Evolutionary conservation across 2,797 vertebrate genomes (phyloP), one percentile per base, ranked within the genome.

Genomic region (Epinephelus malabaricus): DNA sequence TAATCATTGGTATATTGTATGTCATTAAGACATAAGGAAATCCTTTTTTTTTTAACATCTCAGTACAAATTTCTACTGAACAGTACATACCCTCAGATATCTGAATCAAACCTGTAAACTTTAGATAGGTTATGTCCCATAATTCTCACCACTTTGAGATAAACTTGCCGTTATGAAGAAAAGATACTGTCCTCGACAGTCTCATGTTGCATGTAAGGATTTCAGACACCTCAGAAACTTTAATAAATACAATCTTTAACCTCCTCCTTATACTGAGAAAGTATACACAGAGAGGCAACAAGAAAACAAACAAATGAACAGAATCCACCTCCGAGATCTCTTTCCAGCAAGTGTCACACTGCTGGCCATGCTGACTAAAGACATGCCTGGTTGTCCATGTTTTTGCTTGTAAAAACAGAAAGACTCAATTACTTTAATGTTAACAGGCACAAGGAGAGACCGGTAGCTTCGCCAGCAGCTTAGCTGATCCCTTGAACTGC

Each of bases 241-340:
- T 64, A 91, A 93, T 92, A 92, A 90, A 92, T 93, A 93, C 74
- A 78, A 82, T 76, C 60, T 87, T 87, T 64, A 69, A 81, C 79
- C 71, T 79, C 45, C 3, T 55, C 34, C 7, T 81, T 70, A 66
- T 77, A 82, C 55, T 70, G 60, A 82, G 66, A 17, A 69, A 46
- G 34, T 66, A 43, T 50, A 83, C 65, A 68, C 6, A 51, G 40
- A 86, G 69, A 84, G 76, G 56, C 27, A 84, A 74, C 71, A 70
- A 56, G 65, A 66, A 85, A 76, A 80, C 65, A 54, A 45, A 69
- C 63, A 69, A 47, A 30, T 5, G 0, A 67, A 73, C 53, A 73
- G 38, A 79, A 78, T 50, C 69, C 27, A 38, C 60, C 50, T 78
- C 50, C 55, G 51, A 73, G 25, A 83, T 73, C 67, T 69, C 66